Evolutionary conservation across 2,888 invertebrate species (phyloP).

Genomic region (Caenorhabditis auriculariae): DNA sequence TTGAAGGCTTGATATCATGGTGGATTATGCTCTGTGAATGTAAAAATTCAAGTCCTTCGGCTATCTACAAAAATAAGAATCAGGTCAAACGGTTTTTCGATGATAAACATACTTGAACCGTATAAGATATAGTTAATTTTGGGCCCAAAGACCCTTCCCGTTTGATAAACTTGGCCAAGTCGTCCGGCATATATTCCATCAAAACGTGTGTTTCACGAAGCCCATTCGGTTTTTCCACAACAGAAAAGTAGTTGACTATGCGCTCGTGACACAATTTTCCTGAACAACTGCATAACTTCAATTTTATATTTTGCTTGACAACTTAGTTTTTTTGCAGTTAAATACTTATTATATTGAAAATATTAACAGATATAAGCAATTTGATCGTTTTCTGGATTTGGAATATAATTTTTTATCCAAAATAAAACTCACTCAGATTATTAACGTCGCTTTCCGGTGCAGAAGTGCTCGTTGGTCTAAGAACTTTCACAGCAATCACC

Average conservation of each 20-base stretch:
- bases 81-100: too few relatives aligned
- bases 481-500: conserved; percentile 19
- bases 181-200: conserved; percentile 69
- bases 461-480: conserved; percentile 9
- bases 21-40: conserved; percentile 67
- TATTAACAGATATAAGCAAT: too few relatives aligned
- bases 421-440: conserved; percentile 18
- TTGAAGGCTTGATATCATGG: conserved; percentile 67
- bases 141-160: conserved; percentile 13
- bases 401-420: too few relatives aligned
- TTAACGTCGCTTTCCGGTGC: conserved; percentile 23
- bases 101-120: conserved; percentile 11
- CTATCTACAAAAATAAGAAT: too few relatives aligned
- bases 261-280: conserved; percentile 11
- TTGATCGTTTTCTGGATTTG: too few relatives aligned
- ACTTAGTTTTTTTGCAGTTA: too few relatives aligned
- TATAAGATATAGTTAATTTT: conserved; percentile 13
- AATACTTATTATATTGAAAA: background rate
- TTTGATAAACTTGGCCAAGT: conserved; percentile 47
- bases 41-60: conserved; percentile 67
- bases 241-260: conserved; percentile 22
- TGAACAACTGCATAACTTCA: too few relatives aligned
- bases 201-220: conserved; percentile 62
- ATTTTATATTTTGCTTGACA: too few relatives aligned
- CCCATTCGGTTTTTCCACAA: conserved; percentile 15